phyloP scores from a whole-genome alignment of 2,797 vertebrate species.

The Acrossocheilus wenchowensis region DNA sequence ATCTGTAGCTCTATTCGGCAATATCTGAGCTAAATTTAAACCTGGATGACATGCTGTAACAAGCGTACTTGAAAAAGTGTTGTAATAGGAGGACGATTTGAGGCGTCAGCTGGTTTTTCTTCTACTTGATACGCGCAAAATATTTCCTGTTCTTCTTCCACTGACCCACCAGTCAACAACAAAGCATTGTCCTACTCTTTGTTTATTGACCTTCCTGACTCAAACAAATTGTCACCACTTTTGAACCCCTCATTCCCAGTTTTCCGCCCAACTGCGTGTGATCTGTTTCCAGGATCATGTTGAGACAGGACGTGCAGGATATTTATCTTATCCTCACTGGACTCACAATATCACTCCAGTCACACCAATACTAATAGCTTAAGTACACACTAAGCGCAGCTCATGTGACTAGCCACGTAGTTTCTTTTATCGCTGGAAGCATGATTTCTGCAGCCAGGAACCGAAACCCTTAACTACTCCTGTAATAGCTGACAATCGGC shows the following conservation, averaged over 20 bases:
- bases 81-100: not conserved
- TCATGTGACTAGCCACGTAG: conserved; percentile 14
- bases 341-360: not conserved
- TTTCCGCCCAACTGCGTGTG: conserved; percentile 11
- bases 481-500: not conserved
- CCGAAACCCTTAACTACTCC: not conserved
- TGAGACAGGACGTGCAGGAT: conserved; percentile 28
- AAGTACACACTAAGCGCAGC: not conserved
- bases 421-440: not conserved
- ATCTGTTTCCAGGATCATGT: conserved; percentile 33
- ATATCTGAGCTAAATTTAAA: conserved; percentile 21
- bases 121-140: not conserved
- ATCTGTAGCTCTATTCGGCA: not conserved
- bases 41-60: not conserved
- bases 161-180: conserved; percentile 2
- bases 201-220: conserved; percentile 14
- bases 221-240: conserved; percentile 10
- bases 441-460: not conserved
- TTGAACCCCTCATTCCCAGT: not conserved
- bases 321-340: conserved; percentile 25
- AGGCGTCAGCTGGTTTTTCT: not conserved
- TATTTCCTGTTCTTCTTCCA: conserved; percentile 28
- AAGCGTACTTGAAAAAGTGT: not conserved
- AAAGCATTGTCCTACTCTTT: conserved; percentile 23
- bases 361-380: conserved; percentile 15